Percentiles rank a stretch among this genome's conserved stretches.
phyloP scores from a whole-genome alignment of 2,888 invertebrate species.

The Flabesymbios commensalis region DNA sequence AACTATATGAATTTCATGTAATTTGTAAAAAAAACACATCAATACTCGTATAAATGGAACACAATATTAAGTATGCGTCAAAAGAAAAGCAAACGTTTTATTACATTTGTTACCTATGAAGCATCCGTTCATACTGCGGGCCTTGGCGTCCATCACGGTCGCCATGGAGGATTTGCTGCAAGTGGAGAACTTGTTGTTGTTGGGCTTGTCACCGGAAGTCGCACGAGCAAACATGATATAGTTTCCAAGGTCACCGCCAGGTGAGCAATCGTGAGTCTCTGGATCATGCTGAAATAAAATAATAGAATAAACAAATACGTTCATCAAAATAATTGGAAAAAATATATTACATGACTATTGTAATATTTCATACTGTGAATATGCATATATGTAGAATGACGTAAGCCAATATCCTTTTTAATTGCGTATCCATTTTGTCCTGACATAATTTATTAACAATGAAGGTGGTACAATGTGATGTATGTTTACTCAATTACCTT shows the following conservation, averaged over 20 bases:
- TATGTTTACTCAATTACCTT: too few relatives aligned
- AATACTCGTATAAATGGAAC: too few relatives aligned
- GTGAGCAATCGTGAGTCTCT: constrained; percentile 78
- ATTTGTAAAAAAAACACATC: too few relatives aligned
- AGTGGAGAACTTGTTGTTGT: constrained; percentile 93
- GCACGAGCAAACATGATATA: constrained; percentile 99
- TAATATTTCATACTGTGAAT: not conserved
- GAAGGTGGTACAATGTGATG: too few relatives aligned
- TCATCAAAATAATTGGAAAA: not conserved
- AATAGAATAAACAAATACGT: not conserved
- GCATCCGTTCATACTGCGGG: constrained; percentile 86
- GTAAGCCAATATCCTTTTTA: too few relatives aligned
- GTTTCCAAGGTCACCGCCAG: constrained; percentile 92
- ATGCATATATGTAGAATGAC: not conserved
- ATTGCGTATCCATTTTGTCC: too few relatives aligned
- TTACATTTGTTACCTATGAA: constrained; percentile 73
- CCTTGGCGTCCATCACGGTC: constrained; percentile 89
- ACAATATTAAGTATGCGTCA: too few relatives aligned
- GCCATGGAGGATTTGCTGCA: constrained; percentile 89
- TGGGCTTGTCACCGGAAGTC: constrained; percentile 93
- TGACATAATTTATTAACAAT: too few relatives aligned
- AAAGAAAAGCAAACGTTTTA: too few relatives aligned
- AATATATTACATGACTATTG: not conserved
- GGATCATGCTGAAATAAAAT: constrained; percentile 75
- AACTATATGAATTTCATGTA: too few relatives aligned